Base-by-base conservation (phyloP, 1,140 invertebrate genomes). In the Drosophila hydei region DNA sequence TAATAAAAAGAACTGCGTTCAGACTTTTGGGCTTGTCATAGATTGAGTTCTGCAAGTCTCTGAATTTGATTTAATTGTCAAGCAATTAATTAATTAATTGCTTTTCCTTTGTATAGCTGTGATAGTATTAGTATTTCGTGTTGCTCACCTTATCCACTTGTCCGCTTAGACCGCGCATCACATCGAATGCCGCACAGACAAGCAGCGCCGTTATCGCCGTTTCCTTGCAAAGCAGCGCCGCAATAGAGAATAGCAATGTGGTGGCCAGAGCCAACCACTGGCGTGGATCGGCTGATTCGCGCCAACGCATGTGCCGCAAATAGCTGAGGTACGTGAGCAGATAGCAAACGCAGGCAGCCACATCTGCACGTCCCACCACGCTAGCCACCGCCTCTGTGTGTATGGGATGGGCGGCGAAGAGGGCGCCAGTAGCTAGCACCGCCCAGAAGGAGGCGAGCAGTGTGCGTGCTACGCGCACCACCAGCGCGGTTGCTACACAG, bases 351-450 rank as follows among this genome's bases (percentile, higher is more conserved):
- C 97, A 97, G 16, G 97, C 97, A 8, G 97, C 94, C 14, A 99
- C 93, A 92, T 99, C 98, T 4, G 98, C 98, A 77, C 98, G 93
- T 8, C 98, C 98, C 9, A 99, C 98, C 47, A 99, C 95, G n/a
- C 97, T 97, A 9, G 98, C 97, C 6, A 99, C 98, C 1, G 98
- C 97, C 92, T 99, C 98, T 25, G 96, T 97, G 92, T 99, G 98
- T 73, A 99, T 95, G 14, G 98, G 98, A 93, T 99, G 98, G 0
- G 97, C 95, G 38, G 98, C 97, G 93, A 99, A 99, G 21, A 98
- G 93, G 1, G 98, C 92, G 1, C 97, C 96, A 0, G 97, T 94
- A 14, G 97, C 93, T 52, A 95, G 94, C 11, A 95, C 94, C 7
- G 95, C 94, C 88, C 95, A 92, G 78, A 93, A 93, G 61, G 93